A percentile compares a stretch with the other conserved stretches of the same genome.
Evolutionary conservation across 2,888 invertebrate genomes (phyloP).

Genomic region (Agrochola lota): DNA sequence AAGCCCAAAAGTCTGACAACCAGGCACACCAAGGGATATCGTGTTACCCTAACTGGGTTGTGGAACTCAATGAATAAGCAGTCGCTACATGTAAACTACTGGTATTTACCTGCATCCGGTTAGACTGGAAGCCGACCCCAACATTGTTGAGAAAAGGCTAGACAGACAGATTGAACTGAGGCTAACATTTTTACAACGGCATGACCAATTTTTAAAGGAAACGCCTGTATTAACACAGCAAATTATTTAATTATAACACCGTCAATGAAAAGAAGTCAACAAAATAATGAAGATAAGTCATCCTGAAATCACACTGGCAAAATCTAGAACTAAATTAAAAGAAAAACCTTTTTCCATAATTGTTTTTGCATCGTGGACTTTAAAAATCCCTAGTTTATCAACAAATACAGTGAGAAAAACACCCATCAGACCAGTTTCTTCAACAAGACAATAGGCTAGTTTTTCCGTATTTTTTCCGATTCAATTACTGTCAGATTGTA

Average conservation of each 20-base stretch:
- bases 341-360: background rate
- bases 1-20: no score
- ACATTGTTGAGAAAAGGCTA: background rate
- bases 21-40: background rate
- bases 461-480: slow-evolving; percentile 57
- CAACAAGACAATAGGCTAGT: slow-evolving; percentile 40
- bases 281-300: background rate
- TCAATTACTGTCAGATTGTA: slow-evolving; percentile 33
- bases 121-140: background rate
- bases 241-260: no score
- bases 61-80: background rate
- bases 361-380: background rate
- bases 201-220: background rate
- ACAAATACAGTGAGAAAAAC: slow-evolving; percentile 35
- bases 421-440: slow-evolving; percentile 44
- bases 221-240: background rate
- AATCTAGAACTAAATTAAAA: background rate
- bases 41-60: background rate
- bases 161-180: background rate
- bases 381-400: slow-evolving; percentile 16
- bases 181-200: no score
- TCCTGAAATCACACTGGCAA: background rate
- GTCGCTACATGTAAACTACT: background rate
- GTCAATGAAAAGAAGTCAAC: background rate
- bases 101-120: background rate